Evolutionary conservation across 2,888 invertebrate genomes (phyloP), one percentile per base, ranked within the genome.

Genomic region (Drosophila emarginata): DNA sequence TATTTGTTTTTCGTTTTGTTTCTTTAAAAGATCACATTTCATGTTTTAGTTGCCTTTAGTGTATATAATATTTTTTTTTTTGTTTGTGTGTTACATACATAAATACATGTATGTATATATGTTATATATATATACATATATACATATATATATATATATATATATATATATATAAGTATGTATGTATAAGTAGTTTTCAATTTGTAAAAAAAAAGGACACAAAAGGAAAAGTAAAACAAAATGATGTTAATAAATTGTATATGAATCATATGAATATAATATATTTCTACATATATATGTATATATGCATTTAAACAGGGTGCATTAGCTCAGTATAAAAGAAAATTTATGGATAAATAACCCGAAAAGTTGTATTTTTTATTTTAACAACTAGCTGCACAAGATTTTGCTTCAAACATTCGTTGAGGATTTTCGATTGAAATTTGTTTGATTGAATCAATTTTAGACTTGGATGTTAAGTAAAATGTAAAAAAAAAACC

Each of bases 1-100:
- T 74, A 61, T 69, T 69, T 18, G 18, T 45, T 57, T 52, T 68
- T 64, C 18, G 60, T 72, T 81, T 79, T 78, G 74, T 82, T 90
- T 87, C 88, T 89, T 89, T 89, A 89, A 90, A 90, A 90, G 90
- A 90, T 90, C 90, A 90, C 90, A 90, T 90, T 90, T 90, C 90
- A 89, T 88, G 83, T 71, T 78, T 87, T 83, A 89, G 89, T 86
- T 89, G 80, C 83, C 85, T 73, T 87, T 87, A 82, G 80, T 87
- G 82, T 72, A 85, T 87, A 84, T 78, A 64, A 59, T 66, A 32
- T 32, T 32, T 9, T 67, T 79, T 60, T 72, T 51, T 67, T 76
- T 64, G 57, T 72, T 67, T 59, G 14, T 52, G 52, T 52, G 52
- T 36, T 67, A 57, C 45, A 67, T 72, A 69, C 69, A 78, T 76